Evolutionary conservation across 2,797 vertebrate species (phyloP), one percentile per base, ranked within the genome.

Genomic region (Sebastes ruberrimus): DNA sequence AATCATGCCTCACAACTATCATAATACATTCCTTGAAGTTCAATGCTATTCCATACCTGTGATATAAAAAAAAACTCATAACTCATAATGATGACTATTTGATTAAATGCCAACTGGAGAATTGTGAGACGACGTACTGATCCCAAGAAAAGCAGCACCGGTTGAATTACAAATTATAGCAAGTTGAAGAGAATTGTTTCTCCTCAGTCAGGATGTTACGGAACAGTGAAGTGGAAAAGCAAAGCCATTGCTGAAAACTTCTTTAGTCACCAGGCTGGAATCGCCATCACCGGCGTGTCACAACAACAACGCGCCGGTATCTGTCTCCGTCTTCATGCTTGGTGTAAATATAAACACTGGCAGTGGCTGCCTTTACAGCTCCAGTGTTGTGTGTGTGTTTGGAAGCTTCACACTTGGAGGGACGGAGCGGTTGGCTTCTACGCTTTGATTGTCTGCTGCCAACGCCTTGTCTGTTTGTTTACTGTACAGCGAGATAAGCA

Each of bases 341-440:
- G 80, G 73, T 87, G 82, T 85, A 84, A 93, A 91, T 72, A 87
- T 55, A 91, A 90, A 93, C 88, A 88, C 62, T 86, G 84, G 80
- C 77, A 80, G 49, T 10, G 46, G 53, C 28, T 49, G 61, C 22
- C 56, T 75, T 66, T 42, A 64, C 76, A 57, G 57, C 52, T 70
- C 72, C 76, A 71, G 52, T 56, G 57, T 64, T 80, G 28, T 71
- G 71, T 86, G 80, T 77, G 63, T 88, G 76, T 79, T 66, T 84
- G 76, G 65, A 74, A 67, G 73, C 55, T 42, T 80, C 46, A 78
- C 72, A 79, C 57, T 55, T 10, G 18, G 53, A 80, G 23, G 64
- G 73, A 83, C 59, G 20, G 22, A 88, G 74, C 78, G 6, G 84
- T 92, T 94, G 88, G 88, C 81, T 56, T 74, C 18, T 52, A 18